phyloP scores from a whole-genome alignment of 2,113 vertebrate species.

The Paracanthobrama guichenoti region DNA sequence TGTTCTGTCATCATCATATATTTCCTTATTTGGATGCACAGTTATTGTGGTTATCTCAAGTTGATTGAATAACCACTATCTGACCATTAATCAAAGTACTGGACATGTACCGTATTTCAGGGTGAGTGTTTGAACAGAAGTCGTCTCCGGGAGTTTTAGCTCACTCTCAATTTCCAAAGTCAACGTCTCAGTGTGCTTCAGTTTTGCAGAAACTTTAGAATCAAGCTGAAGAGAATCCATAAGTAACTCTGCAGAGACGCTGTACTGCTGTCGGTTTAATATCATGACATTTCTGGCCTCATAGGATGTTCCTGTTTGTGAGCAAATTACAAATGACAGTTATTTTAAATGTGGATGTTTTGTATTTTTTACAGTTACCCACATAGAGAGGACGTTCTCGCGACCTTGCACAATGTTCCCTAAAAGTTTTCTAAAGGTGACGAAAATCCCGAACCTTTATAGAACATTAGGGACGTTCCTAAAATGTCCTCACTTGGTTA shows the following conservation, averaged over 20 bases:
- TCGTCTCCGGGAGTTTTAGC: slow-evolving; percentile 72
- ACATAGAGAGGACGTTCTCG: too few species aligned
- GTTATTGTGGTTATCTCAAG: too few species aligned
- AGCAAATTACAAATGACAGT: background rate
- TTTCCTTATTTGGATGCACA: too few species aligned
- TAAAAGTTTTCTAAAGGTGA: too few species aligned
- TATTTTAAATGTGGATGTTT: background rate
- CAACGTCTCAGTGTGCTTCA: slow-evolving; percentile 69
- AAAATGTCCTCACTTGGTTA: too few species aligned
- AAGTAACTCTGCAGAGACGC: slow-evolving; percentile 77
- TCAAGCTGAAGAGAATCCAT: slow-evolving; percentile 78
- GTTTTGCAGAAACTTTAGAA: slow-evolving; percentile 73
- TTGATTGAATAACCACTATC: too few species aligned
- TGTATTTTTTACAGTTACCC: background rate
- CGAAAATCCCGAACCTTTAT: too few species aligned
- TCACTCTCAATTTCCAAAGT: slow-evolving; percentile 80
- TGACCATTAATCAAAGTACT: too few species aligned
- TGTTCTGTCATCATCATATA: too few species aligned
- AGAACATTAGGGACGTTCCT: too few species aligned
- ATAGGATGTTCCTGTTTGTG: slow-evolving; percentile 72
- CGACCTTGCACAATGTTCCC: too few species aligned
- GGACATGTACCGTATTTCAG: slow-evolving; percentile 79
- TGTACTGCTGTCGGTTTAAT: slow-evolving; percentile 79
- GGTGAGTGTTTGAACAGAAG: slow-evolving; percentile 74
- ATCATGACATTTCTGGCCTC: slow-evolving; percentile 77